These are phyloP conservation scores for Ceratina calcarata DNA, from an alignment of 1,140 invertebrate species.

Conservation along the genomic window DNA sequence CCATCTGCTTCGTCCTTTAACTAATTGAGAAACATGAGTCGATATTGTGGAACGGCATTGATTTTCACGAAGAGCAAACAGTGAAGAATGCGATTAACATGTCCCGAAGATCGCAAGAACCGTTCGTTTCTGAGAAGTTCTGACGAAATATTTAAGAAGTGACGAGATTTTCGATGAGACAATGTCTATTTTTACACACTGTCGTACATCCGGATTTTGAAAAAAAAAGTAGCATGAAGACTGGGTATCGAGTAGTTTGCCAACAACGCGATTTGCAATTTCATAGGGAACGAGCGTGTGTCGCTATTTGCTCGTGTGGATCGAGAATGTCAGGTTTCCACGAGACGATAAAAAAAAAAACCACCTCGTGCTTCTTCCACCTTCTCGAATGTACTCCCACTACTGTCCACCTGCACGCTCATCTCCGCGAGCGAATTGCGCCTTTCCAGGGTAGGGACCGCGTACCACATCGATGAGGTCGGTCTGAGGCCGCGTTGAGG, in stretches of 20 bases:
- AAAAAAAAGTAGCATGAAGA: not conserved
- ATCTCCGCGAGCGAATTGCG: slow-evolving; percentile 8
- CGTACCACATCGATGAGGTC: slow-evolving; percentile 18
- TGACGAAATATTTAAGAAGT: not conserved
- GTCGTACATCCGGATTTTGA: not conserved
- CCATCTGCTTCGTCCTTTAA: too few species aligned
- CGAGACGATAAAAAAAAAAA: slow-evolving; percentile 11
- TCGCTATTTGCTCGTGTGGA: not conserved
- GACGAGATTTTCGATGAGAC: slow-evolving; percentile 6
- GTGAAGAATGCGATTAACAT: not conserved
- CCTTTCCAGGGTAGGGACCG: not conserved
- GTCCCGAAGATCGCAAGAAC: not conserved
- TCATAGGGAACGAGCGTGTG: slow-evolving; percentile 15
- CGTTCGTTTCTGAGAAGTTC: not conserved
- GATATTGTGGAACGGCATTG: not conserved
- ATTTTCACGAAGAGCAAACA: too few species aligned
- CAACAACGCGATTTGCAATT: not conserved
- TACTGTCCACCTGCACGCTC: not conserved
- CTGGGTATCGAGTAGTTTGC: not conserved
- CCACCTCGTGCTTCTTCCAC: not conserved
- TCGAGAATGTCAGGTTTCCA: slow-evolving; percentile 48
- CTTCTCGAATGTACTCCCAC: not conserved
- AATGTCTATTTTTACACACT: slow-evolving; percentile 17
- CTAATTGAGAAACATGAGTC: not conserved
- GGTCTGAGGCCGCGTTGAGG: not conserved